These are phyloP conservation scores for Scaptomyza graminum DNA, from an alignment of 1,140 invertebrate genomes.

Conservation along the genomic window DNA sequence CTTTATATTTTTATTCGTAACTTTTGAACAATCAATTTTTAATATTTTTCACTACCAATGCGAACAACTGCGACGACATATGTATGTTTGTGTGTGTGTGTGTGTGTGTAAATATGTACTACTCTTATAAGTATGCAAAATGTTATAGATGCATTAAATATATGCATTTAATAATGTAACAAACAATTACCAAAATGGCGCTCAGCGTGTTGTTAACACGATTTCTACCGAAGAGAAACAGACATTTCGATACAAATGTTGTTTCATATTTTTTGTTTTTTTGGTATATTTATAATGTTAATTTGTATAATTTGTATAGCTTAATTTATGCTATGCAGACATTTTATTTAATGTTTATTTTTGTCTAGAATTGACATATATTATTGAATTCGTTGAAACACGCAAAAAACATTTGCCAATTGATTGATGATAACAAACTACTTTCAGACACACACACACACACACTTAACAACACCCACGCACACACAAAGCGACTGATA, in stretches of 20 bases:
- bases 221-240: slow-evolving; percentile 3
- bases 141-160: slow-evolving; percentile 16
- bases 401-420: not conserved
- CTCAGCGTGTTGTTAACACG: slow-evolving; percentile 24
- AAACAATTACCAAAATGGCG: slow-evolving; percentile 42
- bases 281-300: slow-evolving; percentile 47
- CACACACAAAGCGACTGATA: slow-evolving; percentile 23
- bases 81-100: slow-evolving; percentile 10
- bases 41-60: slow-evolving; percentile 22
- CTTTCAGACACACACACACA: slow-evolving; percentile 6
- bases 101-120: not conserved
- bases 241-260: slow-evolving; percentile 10
- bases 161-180: slow-evolving; percentile 15
- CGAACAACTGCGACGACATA: slow-evolving; percentile 38
- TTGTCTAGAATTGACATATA: slow-evolving; percentile 36
- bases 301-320: slow-evolving; percentile 22
- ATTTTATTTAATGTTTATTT: not conserved
- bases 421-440: slow-evolving; percentile 5
- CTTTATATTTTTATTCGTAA: slow-evolving; percentile 11
- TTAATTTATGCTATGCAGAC: slow-evolving; percentile 48
- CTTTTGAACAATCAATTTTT: slow-evolving; percentile 34
- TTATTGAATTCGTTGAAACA: slow-evolving; percentile 19
- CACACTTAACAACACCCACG: not conserved
- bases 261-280: slow-evolving; percentile 6
- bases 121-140: slow-evolving; percentile 7